These are phyloP conservation scores for Acheta domesticus DNA, from an alignment of 2,888 invertebrate species.

Conservation along the genomic window DNA sequence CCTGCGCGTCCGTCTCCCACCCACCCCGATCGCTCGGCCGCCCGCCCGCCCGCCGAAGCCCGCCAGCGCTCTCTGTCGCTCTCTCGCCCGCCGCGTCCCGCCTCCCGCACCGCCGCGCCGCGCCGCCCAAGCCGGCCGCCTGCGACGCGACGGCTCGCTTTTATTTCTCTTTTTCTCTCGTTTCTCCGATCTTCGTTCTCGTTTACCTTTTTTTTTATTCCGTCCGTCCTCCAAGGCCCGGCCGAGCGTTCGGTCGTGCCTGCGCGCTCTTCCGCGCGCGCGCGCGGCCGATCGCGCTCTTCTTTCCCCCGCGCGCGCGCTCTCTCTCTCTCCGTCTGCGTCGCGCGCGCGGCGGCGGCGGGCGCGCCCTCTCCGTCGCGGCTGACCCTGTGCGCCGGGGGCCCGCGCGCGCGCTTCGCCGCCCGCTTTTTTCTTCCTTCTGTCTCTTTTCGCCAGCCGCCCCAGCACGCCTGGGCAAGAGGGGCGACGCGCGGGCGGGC, in stretches of 20 bases:
- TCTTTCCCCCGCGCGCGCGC: background rate
- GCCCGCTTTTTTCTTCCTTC: conserved; percentile 3
- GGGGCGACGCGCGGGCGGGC: background rate
- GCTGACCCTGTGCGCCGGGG: background rate
- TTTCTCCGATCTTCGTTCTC: conserved; percentile 18
- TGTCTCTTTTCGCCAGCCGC: background rate
- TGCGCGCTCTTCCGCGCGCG: background rate
- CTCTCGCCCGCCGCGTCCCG: background rate
- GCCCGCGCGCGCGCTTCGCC: background rate
- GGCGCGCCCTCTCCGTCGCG: too few species aligned
- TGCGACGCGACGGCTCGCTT: background rate
- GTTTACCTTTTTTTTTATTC: background rate
- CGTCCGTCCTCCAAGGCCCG: too few species aligned
- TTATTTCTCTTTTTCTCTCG: conserved; percentile 18
- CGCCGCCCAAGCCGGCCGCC: background rate
- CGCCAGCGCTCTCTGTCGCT: too few species aligned
- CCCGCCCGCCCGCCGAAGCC: background rate
- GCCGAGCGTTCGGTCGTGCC: background rate
- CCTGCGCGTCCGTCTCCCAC: background rate
- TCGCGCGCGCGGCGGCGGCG: background rate
- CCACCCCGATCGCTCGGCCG: background rate
- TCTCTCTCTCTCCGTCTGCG: background rate
- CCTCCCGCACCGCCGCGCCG: background rate
- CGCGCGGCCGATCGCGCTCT: background rate
- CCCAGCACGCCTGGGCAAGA: background rate